Evolutionary conservation across 2,113 vertebrate genomes (phyloP).

Genomic region (Prunella fulvescens): DNA sequence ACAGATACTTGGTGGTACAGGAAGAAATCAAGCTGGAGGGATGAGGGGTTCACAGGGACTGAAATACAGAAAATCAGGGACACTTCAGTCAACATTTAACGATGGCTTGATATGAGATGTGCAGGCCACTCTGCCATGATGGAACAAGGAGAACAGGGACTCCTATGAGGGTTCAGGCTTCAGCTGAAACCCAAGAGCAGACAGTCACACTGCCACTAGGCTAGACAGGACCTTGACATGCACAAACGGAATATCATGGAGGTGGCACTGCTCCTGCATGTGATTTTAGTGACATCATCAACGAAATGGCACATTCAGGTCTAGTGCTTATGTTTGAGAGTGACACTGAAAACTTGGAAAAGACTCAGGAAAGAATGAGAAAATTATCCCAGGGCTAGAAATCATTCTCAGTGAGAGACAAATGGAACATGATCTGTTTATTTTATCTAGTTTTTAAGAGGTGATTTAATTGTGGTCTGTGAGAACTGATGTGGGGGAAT

Average conservation of each 20-base stretch:
- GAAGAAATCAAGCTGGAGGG: slow-evolving; percentile 1
- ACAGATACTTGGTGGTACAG: background rate
- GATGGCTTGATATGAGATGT: background rate
- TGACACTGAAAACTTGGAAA: slow-evolving; percentile 18
- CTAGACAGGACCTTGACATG: background rate
- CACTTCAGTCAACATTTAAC: background rate
- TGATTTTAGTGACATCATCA: background rate
- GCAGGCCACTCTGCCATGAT: background rate
- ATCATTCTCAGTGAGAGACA: slow-evolving; percentile 13
- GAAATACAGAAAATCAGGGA: background rate
- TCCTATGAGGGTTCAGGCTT: background rate
- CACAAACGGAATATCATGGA: background rate
- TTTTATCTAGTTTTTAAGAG: slow-evolving; percentile 59
- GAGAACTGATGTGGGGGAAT: slow-evolving; percentile 29
- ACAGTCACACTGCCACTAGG: background rate
- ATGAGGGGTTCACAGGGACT: background rate
- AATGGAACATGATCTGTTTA: slow-evolving; percentile 30
- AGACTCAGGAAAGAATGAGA: background rate
- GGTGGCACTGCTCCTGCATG: background rate
- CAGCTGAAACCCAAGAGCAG: background rate
- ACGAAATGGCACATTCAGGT: background rate
- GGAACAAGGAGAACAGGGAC: background rate
- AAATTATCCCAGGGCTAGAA: slow-evolving; percentile 41
- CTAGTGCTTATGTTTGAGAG: background rate
- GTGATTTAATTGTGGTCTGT: slow-evolving; percentile 37